Conservation (phyloP, 2,797 vertebrate genomes). For the Neosalanx taihuensis region DNA sequence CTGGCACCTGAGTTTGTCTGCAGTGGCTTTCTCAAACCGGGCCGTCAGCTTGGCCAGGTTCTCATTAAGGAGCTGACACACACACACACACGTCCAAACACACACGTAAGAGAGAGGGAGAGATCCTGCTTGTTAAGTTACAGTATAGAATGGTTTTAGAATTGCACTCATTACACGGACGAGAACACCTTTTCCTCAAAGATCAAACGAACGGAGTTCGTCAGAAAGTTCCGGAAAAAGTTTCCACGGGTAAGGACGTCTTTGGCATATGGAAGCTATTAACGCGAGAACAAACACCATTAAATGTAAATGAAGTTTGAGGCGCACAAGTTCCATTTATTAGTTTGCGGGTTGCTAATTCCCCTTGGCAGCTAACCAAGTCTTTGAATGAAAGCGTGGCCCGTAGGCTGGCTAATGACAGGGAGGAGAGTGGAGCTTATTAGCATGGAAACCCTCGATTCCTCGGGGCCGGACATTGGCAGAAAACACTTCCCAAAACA, state of each 20-base stretch:
- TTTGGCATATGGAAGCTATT: conserved; percentile 67
- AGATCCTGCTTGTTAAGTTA: conserved; percentile 40
- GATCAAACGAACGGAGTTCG: conserved; percentile 32
- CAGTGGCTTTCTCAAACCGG: conserved; percentile 90
- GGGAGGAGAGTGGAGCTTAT: conserved; percentile 57
- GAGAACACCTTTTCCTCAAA: conserved; percentile 30
- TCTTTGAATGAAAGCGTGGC: conserved; percentile 48
- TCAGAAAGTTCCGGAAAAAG: conserved; percentile 42
- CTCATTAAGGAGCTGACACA: conserved; percentile 83
- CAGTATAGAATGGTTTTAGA: conserved; percentile 27
- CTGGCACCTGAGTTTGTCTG: conserved; percentile 91
- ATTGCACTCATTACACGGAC: conserved; percentile 25
- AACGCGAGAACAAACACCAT: conserved; percentile 71
- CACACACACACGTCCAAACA: conserved; percentile 12
- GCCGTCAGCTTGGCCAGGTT: conserved; percentile 89
- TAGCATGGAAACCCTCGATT: conserved; percentile 42
- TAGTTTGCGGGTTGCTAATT: conserved; percentile 67
- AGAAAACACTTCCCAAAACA: conserved; percentile 3
- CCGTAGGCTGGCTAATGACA: conserved; percentile 49
- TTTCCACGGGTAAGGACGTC: conserved; percentile 54
- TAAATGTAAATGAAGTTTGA: conserved; percentile 47
- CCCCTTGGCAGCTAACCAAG: conserved; percentile 49
- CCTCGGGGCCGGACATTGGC: conserved; percentile 48
- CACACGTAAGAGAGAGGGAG: conserved; percentile 27
- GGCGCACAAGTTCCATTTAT: conserved; percentile 62